Percentiles rank a stretch among this genome's conserved stretches.
Evolutionary conservation across 2,113 vertebrate species (phyloP).

Genomic region (Rhinolophus ferrumequinum): DNA sequence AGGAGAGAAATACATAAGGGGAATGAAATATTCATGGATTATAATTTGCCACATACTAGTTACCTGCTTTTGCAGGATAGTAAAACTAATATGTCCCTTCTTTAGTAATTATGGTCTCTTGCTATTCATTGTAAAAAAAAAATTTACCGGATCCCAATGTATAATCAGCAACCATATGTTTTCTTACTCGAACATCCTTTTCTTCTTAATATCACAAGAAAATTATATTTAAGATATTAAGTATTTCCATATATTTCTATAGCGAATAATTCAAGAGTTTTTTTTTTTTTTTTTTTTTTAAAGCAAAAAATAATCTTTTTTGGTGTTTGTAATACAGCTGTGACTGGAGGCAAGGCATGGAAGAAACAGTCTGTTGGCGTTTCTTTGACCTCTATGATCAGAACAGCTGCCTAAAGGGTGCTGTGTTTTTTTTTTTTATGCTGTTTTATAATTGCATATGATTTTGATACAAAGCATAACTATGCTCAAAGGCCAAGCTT

Average conservation of each 20-base stretch:
- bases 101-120: not conserved
- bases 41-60: not conserved
- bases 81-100: not conserved
- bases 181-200: not conserved
- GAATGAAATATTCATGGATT: constrained; percentile 46
- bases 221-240: not conserved
- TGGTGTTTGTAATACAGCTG: not conserved
- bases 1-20: not conserved
- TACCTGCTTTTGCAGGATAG: not conserved
- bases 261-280: not conserved
- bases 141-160: not conserved
- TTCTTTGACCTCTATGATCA: constrained; percentile 44
- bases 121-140: not conserved
- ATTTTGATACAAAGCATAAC: constrained; percentile 54
- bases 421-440: constrained; percentile 8
- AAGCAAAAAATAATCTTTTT: not conserved
- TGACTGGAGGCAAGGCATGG: not conserved
- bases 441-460: constrained; percentile 70
- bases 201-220: not conserved
- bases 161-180: not conserved
- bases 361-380: not conserved
- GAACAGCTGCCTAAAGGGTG: not conserved
- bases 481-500: constrained; percentile 68
- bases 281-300: not conserved
- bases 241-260: not conserved